Base-by-base conservation (phyloP, 2,113 vertebrate genomes). In the Corythornis cristatus region DNA sequence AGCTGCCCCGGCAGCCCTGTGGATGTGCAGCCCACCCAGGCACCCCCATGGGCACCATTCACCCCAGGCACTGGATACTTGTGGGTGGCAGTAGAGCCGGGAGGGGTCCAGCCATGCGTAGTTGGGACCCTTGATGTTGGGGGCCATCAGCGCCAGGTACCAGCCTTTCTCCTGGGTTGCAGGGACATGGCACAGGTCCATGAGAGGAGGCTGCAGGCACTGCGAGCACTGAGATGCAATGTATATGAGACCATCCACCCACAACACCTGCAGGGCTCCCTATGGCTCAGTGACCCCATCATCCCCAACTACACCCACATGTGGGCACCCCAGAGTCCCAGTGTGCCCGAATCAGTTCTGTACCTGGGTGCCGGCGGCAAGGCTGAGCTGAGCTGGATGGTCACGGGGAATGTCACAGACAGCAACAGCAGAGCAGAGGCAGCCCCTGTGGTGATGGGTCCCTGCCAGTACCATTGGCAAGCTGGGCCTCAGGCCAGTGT, bases 21-120 rank as follows among this genome's bases (percentile, higher is more conserved):
- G 2, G 46, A 42, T 56, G 2, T 5, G 22, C 66, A 88, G 79
- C 83, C 83, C 93, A 50, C 66, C 58, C n/a, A 0, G 2, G 21
- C 56, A 26, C 42, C 82, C 29, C 40, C 2, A 0, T 0, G 6
- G 33, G 62, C 40, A 35, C 58, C 64, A 23, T 5, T 73, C 3
- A 0, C 20, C 45, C 54, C 1, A 0, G 33, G 48, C 8, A 6
- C 33, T 60, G 70, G 61, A 20, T 98, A 99, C 98, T 98, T 98
- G 97, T 33, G 96, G 94, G 90, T 98, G 98, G 91, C 98, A 99
- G 95, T 99, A 99, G 65, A 99, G 97, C 86, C 98, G 98, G 56
- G 99, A 99, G 2, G 98, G 98, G 95, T 99, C 98, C 86, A 99
- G 96, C 99, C 99, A 99, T 61, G 98, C 97, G 18, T 98, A 99